These are phyloP conservation scores for Drepana falcataria DNA, from an alignment of 2,888 invertebrate genomes.

Conservation along the genomic window DNA sequence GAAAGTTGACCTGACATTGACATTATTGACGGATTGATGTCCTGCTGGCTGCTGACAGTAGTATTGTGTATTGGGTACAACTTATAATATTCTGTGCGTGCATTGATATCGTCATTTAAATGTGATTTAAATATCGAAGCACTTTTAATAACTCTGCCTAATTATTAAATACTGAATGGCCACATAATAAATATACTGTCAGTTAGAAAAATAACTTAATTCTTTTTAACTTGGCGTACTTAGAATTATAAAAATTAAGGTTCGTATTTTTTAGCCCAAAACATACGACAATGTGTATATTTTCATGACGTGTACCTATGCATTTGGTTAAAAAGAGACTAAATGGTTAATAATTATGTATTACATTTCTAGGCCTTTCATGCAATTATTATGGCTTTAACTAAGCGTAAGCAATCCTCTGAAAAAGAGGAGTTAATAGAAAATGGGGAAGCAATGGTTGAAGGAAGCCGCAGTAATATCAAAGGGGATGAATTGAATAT, in stretches of 20 bases:
- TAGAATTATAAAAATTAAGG: slow-evolving; percentile 3
- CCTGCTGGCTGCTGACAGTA: too few relatives aligned
- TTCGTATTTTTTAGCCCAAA: neutral
- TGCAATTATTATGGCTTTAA: slow-evolving; percentile 58
- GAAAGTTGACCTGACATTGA: too few relatives aligned
- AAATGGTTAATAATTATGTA: slow-evolving; percentile 3
- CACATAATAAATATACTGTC: too few relatives aligned
- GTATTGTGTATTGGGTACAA: too few relatives aligned
- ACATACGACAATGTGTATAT: slow-evolving; percentile 7
- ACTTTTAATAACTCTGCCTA: too few relatives aligned
- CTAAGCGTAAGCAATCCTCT: slow-evolving; percentile 57
- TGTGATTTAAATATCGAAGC: too few relatives aligned
- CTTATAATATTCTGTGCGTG: too few relatives aligned
- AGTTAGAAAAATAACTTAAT: too few relatives aligned
- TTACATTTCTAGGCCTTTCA: slow-evolving; percentile 47
- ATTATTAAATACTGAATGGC: too few relatives aligned
- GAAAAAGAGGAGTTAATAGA: slow-evolving; percentile 66
- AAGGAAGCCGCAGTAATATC: slow-evolving; percentile 65
- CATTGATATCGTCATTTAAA: too few relatives aligned
- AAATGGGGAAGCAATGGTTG: slow-evolving; percentile 50
- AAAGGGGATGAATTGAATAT: slow-evolving; percentile 90
- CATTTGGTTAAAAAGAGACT: slow-evolving; percentile 28
- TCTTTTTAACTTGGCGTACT: neutral
- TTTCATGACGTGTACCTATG: slow-evolving; percentile 56
- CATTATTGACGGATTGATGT: too few relatives aligned